These are phyloP conservation scores for Hypomecis punctinalis DNA, from an alignment of 2,888 invertebrate species.

Conservation along the genomic window DNA sequence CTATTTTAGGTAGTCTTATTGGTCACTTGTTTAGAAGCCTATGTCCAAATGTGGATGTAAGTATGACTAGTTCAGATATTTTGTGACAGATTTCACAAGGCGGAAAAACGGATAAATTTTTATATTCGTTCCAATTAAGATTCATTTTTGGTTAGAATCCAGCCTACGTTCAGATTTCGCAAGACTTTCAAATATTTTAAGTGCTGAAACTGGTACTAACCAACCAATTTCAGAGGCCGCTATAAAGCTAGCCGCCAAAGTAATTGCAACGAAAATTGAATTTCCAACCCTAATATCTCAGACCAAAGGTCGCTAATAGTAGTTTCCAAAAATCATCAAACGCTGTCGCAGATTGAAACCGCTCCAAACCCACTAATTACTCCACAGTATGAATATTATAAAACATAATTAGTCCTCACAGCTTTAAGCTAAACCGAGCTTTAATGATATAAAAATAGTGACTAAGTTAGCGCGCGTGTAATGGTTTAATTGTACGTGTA, in stretches of 20 bases:
- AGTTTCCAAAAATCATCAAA: conserved; percentile 14
- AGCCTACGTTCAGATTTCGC: too few species aligned
- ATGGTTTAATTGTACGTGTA: conserved; percentile 41
- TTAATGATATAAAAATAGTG: conserved; percentile 33
- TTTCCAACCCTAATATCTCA: neutral
- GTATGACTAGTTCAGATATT: too few species aligned
- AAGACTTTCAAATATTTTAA: too few species aligned
- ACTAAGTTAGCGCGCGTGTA: conserved; percentile 35
- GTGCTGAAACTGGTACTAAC: too few species aligned
- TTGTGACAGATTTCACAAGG: too few species aligned
- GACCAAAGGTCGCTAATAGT: conserved; percentile 1
- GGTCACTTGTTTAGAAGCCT: too few species aligned
- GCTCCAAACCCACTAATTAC: conserved; percentile 43
- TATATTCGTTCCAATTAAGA: too few species aligned
- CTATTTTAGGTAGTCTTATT: too few species aligned
- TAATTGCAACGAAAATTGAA: neutral
- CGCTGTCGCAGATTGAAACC: conserved; percentile 32
- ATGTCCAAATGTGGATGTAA: too few species aligned
- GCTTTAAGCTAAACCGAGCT: conserved; percentile 32
- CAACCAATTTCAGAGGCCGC: too few species aligned
- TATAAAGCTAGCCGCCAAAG: neutral
- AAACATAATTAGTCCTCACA: conserved; percentile 46
- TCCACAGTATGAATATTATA: conserved; percentile 40
- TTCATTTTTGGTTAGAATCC: too few species aligned
- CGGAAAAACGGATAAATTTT: too few species aligned